Evolutionary conservation across 2,113 vertebrate species (phyloP), one percentile per base, ranked within the genome.

Genomic region (Catharus fuscescens): DNA sequence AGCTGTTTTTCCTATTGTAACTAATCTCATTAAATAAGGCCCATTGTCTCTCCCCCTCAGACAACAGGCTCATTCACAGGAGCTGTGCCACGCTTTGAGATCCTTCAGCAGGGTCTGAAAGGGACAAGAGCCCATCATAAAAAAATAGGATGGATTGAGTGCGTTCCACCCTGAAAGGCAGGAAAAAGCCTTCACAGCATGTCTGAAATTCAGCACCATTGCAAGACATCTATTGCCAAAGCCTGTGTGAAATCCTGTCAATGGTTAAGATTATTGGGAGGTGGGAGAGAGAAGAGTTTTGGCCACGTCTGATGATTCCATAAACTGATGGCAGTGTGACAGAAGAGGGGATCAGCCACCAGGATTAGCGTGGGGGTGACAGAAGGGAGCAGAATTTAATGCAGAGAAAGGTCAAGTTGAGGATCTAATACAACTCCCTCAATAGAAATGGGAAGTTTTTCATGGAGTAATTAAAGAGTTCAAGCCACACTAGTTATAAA

Each of bases 11-110:
- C 95, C 95, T 96, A 97, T 97, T 98, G 94, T 97, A 97, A 97
- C 95, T 97, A 97, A 98, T 97, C 92, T 80, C 86, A 95, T 98
- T 98, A 97, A 98, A 98, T 95, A 96, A 97, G 86, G 66, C 56
- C 50, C 81, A 96, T 97, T 98, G 97, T 98, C 92, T 97, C 89
- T 93, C 10, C 64, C 38, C 8, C 74, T 53, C 62, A 96, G 69
- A 98, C 97, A 98, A 98, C 93, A 96, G 92, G 52, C 94, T 84
- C 91, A 95, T 98, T 98, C 96, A 98, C 73, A 64, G n/a, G 54
- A 93, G 76, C 86, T 89, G 53, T 91, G 87, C 91, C 48, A n/a
- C 9, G 85, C 72, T 67, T 56, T 72, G 82, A 92, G 91, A 94
- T 82, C 81, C 84, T 92, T 64, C 48, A 94, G 88, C 52, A 50